Percentiles rank a stretch among this genome's conserved stretches.
Evolutionary conservation across 1,140 invertebrate genomes (phyloP).

Genomic region (Formica selysi): DNA sequence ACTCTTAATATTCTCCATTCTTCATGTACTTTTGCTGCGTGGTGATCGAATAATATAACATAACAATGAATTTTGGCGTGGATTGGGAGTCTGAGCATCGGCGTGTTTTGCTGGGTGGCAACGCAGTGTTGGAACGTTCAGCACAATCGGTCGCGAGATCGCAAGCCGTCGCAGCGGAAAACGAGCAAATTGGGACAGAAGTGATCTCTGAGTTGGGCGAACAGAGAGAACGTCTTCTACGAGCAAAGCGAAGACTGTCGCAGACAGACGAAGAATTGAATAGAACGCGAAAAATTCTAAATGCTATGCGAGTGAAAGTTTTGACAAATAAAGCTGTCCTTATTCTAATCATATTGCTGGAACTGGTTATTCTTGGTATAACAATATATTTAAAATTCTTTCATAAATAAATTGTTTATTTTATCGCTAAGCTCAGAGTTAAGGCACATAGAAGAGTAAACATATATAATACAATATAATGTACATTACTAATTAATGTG

Average conservation of each 20-base stretch:
- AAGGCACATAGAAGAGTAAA: neutral
- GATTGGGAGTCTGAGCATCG: conserved; percentile 87
- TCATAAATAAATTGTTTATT: conserved; percentile 64
- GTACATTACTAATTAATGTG: neutral
- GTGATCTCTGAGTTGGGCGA: conserved; percentile 90
- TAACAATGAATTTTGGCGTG: conserved; percentile 81
- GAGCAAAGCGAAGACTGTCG: conserved; percentile 88
- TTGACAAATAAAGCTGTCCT: conserved; percentile 91
- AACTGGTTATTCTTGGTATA: conserved; percentile 88
- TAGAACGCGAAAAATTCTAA: conserved; percentile 88
- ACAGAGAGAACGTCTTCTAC: conserved; percentile 89
- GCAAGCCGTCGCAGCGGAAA: conserved; percentile 91
- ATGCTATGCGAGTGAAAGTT: conserved; percentile 88
- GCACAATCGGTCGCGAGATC: conserved; percentile 90
- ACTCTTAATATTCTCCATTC: neutral
- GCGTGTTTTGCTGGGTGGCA: conserved; percentile 87
- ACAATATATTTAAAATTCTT: conserved; percentile 89
- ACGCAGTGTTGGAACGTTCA: conserved; percentile 88
- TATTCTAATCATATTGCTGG: conserved; percentile 89
- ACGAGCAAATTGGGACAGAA: conserved; percentile 92
- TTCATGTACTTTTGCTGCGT: neutral
- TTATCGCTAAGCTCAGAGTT: neutral
- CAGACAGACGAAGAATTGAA: conserved; percentile 89
- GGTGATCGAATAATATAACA: conserved; percentile 57
- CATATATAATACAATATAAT: neutral